Conservation (phyloP, 2,888 invertebrate genomes). For the Hypena proboscidalis region DNA sequence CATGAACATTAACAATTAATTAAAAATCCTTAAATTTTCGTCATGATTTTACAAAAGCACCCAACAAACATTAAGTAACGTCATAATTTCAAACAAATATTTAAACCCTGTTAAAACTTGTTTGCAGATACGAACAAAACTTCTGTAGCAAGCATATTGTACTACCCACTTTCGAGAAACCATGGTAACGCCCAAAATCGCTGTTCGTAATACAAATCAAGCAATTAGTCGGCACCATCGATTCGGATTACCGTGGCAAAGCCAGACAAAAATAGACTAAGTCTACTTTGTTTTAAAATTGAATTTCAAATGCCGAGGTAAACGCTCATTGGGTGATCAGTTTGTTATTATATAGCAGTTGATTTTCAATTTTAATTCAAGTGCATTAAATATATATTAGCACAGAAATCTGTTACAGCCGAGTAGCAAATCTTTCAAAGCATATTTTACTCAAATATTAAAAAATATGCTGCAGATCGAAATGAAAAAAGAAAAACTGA, state of each 20-base stretch:
- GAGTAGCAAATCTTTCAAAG: no score
- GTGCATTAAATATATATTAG: constrained; percentile 14
- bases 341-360: constrained; percentile 8
- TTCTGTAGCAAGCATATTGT: constrained; percentile 13
- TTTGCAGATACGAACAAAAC: constrained; percentile 6
- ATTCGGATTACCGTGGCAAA: constrained; percentile 20
- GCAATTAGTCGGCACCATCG: constrained; percentile 54
- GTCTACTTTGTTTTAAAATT: constrained; percentile 9
- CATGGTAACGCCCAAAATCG: constrained; percentile 25
- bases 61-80: background rate
- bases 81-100: background rate
- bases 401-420: background rate
- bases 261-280: constrained; percentile 37
- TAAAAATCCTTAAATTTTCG: no score
- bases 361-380: constrained; percentile 18
- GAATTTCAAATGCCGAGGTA: constrained; percentile 13
- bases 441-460: no score
- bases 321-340: constrained; percentile 8
- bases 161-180: constrained; percentile 32
- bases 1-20: no score
- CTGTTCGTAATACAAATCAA: constrained; percentile 59
- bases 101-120: constrained; percentile 4
- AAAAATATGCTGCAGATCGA: no score
- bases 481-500: no score
- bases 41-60: background rate